Conservation (phyloP, 2,888 invertebrate genomes). For the Dryadula phaetusa region DNA sequence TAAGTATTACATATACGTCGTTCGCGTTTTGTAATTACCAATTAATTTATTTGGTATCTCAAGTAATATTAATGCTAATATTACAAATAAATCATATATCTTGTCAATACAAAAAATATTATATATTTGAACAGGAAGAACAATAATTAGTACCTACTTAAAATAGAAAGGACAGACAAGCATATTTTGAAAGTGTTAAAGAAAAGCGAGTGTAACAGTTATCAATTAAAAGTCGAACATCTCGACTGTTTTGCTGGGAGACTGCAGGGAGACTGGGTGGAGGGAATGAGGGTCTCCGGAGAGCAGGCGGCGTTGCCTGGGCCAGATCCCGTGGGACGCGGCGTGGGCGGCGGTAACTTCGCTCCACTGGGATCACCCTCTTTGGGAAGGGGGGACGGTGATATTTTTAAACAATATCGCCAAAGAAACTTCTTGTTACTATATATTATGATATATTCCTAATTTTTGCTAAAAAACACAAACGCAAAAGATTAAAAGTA, state of each 20-base stretch:
- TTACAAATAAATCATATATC: no score
- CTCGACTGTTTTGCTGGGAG: conserved; percentile 74
- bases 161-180: not conserved
- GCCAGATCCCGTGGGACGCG: conserved; percentile 74
- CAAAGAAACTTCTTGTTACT: conserved; percentile 45
- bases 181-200: not conserved
- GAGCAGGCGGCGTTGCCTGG: conserved; percentile 79
- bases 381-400: conserved; percentile 67
- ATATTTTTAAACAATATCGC: conserved; percentile 76
- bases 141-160: not conserved
- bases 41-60: no score
- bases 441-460: conserved; percentile 10
- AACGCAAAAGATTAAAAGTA: no score
- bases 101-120: no score
- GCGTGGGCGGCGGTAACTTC: conserved; percentile 79
- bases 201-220: conserved; percentile 35
- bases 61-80: not conserved
- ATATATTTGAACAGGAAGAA: not conserved
- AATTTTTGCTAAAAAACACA: no score
- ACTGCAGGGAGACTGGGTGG: conserved; percentile 56
- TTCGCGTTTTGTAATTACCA: not conserved
- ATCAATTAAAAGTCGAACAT: conserved; percentile 78
- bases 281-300: conserved; percentile 63
- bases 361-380: conserved; percentile 71
- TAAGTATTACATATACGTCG: not conserved